Evolutionary conservation across 2,888 invertebrate genomes (phyloP), one percentile per base, ranked within the genome.

Genomic region (Cryptocephalus moraei): DNA sequence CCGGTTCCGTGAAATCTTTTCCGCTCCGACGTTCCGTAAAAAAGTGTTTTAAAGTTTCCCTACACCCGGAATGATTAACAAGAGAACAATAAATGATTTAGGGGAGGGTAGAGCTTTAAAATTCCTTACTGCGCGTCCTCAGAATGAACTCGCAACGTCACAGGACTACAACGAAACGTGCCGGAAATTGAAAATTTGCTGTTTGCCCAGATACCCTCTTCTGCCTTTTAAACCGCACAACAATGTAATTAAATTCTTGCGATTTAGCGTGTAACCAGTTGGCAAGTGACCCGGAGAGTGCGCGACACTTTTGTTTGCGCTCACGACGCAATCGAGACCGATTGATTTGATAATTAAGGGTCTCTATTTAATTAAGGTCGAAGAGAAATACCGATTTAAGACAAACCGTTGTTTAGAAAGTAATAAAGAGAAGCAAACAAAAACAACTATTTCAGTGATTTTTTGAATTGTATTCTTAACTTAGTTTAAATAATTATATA

Each of bases 161-260:
- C 59, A 63, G 61, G 59, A 61, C 57, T 58, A 60, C 22, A 62
- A 62, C 61, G 59, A 56, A 61, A 59, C 62, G 62, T 60, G 62
- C 58, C 56, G 62, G 59, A 63, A 63, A 63, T 62, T 63, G 63
- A 61, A 62, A 62, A 62, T 62, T 61, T 62, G 57, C 57, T 56
- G 56, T 60, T 59, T 61, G 58, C 59, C 56, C 54, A 57, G 57
- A 61, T 61, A 55, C 54, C 51, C 53, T 52, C 52, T 58, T 56
- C 49, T 56, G 57, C 56, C 56, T 57, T 60, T 58, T 56, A 57
- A 59, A 56, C 59, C 55, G 52, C 36, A 36, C 36, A 36, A 36
- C 36, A 12, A 36, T 36, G 36, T 62, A 59, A 63, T 63, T 62
- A 61, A 61, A 61, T 61, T 63, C 58, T 55, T 51, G 54, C 57